Conservation (phyloP, 2,113 vertebrate genomes). For the Motacilla alba region DNA sequence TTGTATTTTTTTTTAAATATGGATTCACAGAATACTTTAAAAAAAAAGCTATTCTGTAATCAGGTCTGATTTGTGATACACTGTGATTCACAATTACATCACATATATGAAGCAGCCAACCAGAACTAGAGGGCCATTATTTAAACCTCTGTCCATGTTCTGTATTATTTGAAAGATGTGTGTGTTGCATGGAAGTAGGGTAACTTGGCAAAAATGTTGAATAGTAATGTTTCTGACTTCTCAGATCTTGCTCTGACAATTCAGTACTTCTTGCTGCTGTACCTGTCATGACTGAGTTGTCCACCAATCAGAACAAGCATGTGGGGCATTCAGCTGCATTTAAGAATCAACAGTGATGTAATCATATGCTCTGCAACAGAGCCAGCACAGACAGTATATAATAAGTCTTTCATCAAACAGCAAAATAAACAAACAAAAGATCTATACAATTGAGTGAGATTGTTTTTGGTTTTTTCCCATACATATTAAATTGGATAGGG, state of each 20-base stretch:
- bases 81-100: not conserved
- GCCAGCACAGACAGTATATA: not conserved
- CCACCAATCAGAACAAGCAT: not conserved
- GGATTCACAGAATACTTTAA: not conserved
- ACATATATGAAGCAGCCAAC: not conserved
- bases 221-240: not conserved
- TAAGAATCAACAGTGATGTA: not conserved
- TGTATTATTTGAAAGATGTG: not conserved
- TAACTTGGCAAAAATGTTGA: not conserved
- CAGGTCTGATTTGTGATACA: not conserved
- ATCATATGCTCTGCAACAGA: not conserved
- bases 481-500: not conserved
- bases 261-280: not conserved
- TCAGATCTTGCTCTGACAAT: not conserved
- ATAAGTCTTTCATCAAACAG: not conserved
- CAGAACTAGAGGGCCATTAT: not conserved
- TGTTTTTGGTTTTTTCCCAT: too few species aligned
- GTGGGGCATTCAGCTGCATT: not conserved
- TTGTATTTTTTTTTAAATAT: not conserved
- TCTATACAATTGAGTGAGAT: not conserved
- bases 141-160: not conserved
- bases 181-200: not conserved
- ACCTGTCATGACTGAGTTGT: not conserved
- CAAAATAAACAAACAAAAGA: not conserved
- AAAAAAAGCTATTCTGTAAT: not conserved